phyloP scores from a whole-genome alignment of 2,113 vertebrate genomes.

The Stictonetta naevosa region DNA sequence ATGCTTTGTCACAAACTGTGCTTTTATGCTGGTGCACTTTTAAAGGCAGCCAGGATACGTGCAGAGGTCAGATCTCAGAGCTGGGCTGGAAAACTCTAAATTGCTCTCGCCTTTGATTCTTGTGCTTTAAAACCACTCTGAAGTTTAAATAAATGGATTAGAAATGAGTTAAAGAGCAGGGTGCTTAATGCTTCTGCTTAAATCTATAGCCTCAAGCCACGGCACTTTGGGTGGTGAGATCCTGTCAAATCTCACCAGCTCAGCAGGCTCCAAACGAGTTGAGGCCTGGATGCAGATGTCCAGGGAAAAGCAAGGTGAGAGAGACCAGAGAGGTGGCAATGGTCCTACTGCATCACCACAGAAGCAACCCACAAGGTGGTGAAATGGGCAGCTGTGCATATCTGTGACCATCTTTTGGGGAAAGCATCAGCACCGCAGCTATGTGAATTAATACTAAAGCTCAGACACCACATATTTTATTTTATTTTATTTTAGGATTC shows the following conservation, averaged over 20 bases:
- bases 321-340: neutral
- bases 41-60: conserved; percentile 56
- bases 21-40: conserved; percentile 63
- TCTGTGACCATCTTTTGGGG: neutral
- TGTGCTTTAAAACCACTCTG: conserved; percentile 55
- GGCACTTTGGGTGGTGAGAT: conserved; percentile 46
- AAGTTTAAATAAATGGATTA: conserved; percentile 72
- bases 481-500: neutral
- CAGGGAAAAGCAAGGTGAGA: conserved; percentile 21
- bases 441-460: neutral
- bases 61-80: conserved; percentile 60
- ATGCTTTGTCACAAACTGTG: conserved; percentile 70
- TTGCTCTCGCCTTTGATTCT: conserved; percentile 52
- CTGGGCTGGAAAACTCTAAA: conserved; percentile 54
- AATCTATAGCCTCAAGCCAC: conserved; percentile 62
- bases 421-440: neutral
- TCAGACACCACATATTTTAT: neutral
- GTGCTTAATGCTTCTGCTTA: conserved; percentile 58
- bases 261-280: conserved; percentile 46
- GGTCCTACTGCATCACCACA: neutral
- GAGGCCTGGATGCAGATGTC: conserved; percentile 38
- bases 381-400: neutral
- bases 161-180: conserved; percentile 62
- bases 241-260: conserved; percentile 64
- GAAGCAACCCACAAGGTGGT: neutral